Evolutionary conservation across 2,113 vertebrate genomes (phyloP).

Genomic region (Isichthys henryi): DNA sequence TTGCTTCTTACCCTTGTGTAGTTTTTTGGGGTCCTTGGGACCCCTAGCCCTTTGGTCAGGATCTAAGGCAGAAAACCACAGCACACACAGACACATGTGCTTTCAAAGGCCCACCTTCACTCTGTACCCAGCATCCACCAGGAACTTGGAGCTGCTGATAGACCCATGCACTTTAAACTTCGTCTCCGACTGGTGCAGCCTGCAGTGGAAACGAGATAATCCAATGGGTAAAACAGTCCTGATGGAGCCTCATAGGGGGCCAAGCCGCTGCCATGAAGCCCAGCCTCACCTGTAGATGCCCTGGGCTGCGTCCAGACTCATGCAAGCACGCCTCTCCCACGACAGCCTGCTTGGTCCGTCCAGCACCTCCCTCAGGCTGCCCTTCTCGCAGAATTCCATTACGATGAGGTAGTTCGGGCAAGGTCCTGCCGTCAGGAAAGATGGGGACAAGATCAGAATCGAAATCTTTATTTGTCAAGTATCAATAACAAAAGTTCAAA

Average conservation of each 20-base stretch:
- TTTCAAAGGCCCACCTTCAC: conserved; percentile 66
- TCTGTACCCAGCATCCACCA: conserved; percentile 66
- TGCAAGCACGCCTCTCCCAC: conserved; percentile 55
- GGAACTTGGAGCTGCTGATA: conserved; percentile 74
- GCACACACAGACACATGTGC: background rate
- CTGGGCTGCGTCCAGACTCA: conserved; percentile 68
- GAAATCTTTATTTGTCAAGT: background rate
- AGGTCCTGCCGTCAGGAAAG: conserved; percentile 45
- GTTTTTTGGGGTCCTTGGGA: too few relatives aligned
- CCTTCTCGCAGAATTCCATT: conserved; percentile 78
- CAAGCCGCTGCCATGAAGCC: too few relatives aligned
- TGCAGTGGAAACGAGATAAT: conserved; percentile 35
- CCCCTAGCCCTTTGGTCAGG: too few relatives aligned
- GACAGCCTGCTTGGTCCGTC: conserved; percentile 47
- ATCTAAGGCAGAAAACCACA: background rate
- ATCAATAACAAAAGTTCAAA: background rate
- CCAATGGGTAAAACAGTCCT: background rate
- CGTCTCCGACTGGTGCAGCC: conserved; percentile 69
- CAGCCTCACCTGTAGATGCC: conserved; percentile 74
- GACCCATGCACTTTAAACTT: conserved; percentile 67
- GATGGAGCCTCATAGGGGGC: background rate
- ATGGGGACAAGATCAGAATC: background rate
- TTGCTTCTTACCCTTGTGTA: background rate
- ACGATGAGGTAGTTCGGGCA: conserved; percentile 68
- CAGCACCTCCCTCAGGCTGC: conserved; percentile 70